These are phyloP conservation scores for Nomada goodeniana DNA, from an alignment of 2,888 invertebrate genomes.

Conservation along the genomic window DNA sequence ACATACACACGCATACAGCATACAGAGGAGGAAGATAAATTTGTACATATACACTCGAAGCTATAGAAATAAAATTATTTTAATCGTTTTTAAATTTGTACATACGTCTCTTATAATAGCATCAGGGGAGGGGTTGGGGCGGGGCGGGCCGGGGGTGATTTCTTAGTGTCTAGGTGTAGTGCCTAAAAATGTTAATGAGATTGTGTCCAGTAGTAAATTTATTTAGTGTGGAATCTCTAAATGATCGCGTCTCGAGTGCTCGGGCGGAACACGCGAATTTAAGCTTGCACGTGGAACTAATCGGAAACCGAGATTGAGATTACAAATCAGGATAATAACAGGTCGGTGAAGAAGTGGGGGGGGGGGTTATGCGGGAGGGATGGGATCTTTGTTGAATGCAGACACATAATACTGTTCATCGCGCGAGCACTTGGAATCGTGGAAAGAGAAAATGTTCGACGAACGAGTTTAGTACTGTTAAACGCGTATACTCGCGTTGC, in stretches of 20 bases:
- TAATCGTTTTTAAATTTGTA: constrained; percentile 71
- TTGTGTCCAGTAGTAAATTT: constrained; percentile 71
- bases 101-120: constrained; percentile 72
- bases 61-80: constrained; percentile 56
- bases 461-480: constrained; percentile 35
- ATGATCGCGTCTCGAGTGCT: constrained; percentile 19
- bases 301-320: neutral
- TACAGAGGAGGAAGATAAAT: neutral
- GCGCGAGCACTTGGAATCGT: neutral
- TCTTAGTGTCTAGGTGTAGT: constrained; percentile 80
- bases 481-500: constrained; percentile 33
- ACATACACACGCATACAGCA: neutral
- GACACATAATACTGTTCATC: too few species aligned
- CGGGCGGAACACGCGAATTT: neutral
- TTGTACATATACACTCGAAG: constrained; percentile 22
- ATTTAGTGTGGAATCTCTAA: constrained; percentile 64
- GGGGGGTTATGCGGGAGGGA: too few species aligned
- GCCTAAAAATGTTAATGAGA: constrained; percentile 78
- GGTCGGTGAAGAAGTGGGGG: neutral
- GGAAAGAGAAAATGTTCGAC: constrained; percentile 17
- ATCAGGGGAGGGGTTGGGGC: constrained; percentile 30
- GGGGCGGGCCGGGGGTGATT: constrained; percentile 57
- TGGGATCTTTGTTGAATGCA: too few species aligned
- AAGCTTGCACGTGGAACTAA: neutral
- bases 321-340: too few species aligned